A percentile compares a stretch with the other conserved stretches of the same genome.
phyloP scores from a whole-genome alignment of 2,113 vertebrate genomes.

The Protomyctophum bolini region DNA sequence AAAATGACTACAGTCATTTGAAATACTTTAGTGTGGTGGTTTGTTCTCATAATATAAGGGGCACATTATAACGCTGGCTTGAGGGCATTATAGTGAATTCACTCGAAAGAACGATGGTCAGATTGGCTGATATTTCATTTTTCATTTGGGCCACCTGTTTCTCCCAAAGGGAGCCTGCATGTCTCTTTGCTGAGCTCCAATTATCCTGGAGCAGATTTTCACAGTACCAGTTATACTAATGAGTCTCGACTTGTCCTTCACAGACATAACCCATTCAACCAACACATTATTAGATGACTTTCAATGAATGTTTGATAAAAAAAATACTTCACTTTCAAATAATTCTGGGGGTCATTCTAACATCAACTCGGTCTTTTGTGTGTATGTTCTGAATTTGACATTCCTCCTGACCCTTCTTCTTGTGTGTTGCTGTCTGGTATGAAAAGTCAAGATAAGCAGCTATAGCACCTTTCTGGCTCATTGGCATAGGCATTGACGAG shows the following conservation, averaged over 20 bases:
- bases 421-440: constrained; percentile 5
- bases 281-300: constrained; percentile 17
- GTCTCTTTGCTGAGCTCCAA: not conserved
- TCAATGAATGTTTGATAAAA: constrained; percentile 6
- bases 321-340: not conserved
- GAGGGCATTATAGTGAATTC: not conserved
- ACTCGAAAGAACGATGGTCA: not conserved
- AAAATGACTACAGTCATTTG: not conserved
- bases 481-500: constrained; percentile 28
- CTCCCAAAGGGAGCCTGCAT: not conserved
- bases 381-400: not conserved
- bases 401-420: not conserved
- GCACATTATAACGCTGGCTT: not conserved
- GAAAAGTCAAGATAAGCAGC: constrained; percentile 4
- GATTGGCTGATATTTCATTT: not conserved
- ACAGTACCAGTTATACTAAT: not conserved
- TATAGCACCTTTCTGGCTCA: constrained; percentile 19
- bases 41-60: not conserved
- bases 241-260: not conserved
- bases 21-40: not conserved
- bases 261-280: constrained; percentile 11
- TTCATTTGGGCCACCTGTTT: not conserved
- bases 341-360: no score
- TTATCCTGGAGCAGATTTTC: constrained; percentile 7
- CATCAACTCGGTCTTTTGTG: no score